phyloP scores from a whole-genome alignment of 2,113 vertebrate species.

The Carlito syrichta region DNA sequence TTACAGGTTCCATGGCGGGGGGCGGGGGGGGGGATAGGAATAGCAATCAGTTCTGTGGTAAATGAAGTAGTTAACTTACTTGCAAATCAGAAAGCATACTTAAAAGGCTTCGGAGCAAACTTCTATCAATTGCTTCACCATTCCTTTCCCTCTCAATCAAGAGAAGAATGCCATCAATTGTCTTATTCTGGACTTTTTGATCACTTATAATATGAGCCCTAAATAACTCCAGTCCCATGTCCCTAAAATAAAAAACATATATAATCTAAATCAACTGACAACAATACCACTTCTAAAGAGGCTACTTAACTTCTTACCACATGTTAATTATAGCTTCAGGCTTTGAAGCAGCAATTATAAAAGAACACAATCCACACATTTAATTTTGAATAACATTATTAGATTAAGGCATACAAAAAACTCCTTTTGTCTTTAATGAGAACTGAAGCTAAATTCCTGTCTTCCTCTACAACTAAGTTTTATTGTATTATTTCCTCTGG shows the following conservation, averaged over 20 bases:
- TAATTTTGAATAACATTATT: conserved; percentile 46
- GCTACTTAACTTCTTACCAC: conserved; percentile 18
- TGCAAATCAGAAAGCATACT: conserved; percentile 99
- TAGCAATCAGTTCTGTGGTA: background rate
- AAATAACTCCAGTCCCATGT: conserved; percentile 99
- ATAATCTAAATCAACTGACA: conserved; percentile 31
- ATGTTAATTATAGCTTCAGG: conserved; percentile 19
- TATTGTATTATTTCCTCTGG: conserved; percentile 28
- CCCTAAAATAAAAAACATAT: conserved; percentile 84
- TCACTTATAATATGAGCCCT: conserved; percentile 99
- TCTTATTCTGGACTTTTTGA: conserved; percentile 98
- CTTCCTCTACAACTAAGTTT: conserved; percentile 54
- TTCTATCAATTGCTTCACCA: conserved; percentile 96
- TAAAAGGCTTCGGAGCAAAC: conserved; percentile 95
- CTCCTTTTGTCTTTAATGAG: conserved; percentile 43
- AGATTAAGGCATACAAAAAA: conserved; percentile 44
- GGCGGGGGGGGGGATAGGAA: background rate
- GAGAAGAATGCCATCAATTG: conserved; percentile 96
- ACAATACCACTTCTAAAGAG: conserved; percentile 18
- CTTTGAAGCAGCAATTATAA: conserved; percentile 48
- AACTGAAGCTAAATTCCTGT: conserved; percentile 37
- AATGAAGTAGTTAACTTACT: conserved; percentile 79
- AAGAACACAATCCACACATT: conserved; percentile 51
- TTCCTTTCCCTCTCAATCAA: conserved; percentile 96
- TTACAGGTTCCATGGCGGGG: too few relatives aligned